These are phyloP conservation scores for Cardiocondyla obscurior DNA, from an alignment of 1,140 invertebrate species.

Conservation along the genomic window DNA sequence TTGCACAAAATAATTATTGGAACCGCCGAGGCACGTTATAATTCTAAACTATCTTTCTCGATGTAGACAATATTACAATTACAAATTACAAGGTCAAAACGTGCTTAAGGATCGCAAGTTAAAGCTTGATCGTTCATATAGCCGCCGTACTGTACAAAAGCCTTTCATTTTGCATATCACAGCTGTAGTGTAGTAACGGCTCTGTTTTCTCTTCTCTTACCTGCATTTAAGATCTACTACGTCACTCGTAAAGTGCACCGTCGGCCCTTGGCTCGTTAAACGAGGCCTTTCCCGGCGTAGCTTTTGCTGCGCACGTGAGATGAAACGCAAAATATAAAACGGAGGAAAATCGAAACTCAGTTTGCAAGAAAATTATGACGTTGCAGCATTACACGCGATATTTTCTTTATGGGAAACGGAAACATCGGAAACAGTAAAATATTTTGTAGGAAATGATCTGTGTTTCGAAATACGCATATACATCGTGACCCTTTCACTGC, in stretches of 20 bases:
- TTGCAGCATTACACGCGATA: background rate
- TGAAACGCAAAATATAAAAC: conserved; percentile 13
- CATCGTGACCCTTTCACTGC: background rate
- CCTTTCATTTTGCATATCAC: conserved; percentile 39
- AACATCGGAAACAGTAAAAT: background rate
- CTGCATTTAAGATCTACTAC: conserved; percentile 44
- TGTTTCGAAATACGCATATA: background rate
- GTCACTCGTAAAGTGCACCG: conserved; percentile 29
- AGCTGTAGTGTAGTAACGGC: conserved; percentile 2
- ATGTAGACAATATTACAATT: background rate
- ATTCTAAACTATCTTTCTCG: too few relatives aligned
- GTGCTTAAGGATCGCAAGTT: background rate
- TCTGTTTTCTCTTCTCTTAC: conserved; percentile 43
- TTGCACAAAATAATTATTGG: background rate
- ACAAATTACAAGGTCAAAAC: conserved; percentile 19
- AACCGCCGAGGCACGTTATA: too few relatives aligned
- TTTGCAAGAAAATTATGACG: background rate
- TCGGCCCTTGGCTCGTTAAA: conserved; percentile 43
- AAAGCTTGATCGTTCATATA: conserved; percentile 5
- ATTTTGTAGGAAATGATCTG: background rate
- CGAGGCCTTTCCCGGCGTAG: background rate
- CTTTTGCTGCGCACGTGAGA: background rate
- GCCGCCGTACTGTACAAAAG: background rate
- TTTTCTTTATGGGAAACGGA: too few relatives aligned
- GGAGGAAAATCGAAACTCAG: background rate